Conservation (phyloP, 2,113 vertebrate species). For the Clarias gariepinus region DNA sequence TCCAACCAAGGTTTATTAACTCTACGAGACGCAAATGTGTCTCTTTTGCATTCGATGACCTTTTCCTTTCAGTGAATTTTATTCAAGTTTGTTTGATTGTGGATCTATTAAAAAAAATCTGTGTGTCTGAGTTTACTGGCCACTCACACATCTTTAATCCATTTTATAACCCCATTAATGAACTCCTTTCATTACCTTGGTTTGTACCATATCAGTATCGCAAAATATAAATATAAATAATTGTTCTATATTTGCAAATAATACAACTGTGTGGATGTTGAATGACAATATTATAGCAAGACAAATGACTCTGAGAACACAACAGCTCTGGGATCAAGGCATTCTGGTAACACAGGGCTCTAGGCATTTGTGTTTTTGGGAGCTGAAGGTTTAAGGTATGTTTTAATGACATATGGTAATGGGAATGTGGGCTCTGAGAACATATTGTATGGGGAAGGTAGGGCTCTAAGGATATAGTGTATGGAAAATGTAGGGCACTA, state of each 20-base stretch:
- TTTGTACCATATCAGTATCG: background rate
- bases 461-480: background rate
- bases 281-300: background rate
- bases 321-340: background rate
- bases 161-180: background rate
- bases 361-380: background rate
- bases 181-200: background rate
- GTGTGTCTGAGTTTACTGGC: conserved; percentile 7
- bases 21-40: background rate
- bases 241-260: background rate
- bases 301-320: background rate
- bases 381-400: background rate
- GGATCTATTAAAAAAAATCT: background rate
- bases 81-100: background rate
- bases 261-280: background rate
- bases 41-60: background rate
- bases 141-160: background rate
- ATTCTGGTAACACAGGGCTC: background rate
- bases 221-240: background rate
- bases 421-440: background rate
- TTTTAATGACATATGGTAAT: background rate
- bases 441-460: background rate
- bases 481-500: background rate
- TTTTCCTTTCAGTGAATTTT: background rate
- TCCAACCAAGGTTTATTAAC: background rate